Evolutionary conservation across 2,797 vertebrate species (phyloP), one percentile per base, ranked within the genome.

Genomic region (Myotis findleyi): DNA sequence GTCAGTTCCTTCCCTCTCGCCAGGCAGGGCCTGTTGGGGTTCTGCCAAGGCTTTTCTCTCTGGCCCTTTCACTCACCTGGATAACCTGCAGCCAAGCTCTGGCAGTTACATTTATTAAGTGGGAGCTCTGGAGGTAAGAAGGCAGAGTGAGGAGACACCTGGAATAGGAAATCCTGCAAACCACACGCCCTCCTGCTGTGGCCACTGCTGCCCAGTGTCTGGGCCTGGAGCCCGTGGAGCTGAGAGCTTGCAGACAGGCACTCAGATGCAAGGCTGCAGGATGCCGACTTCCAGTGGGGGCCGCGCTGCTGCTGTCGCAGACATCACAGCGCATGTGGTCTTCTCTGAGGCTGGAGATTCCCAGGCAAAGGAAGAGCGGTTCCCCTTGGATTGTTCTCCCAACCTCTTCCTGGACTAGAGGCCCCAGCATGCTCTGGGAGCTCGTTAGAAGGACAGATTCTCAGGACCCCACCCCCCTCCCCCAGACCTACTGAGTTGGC

Each of bases 271-370:
- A 1, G 0, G 20, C 76, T 23, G 3, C 6, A 21, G 38, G 79
- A 20, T 0, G 1, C 55, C 7, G 18, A 8, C 2, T 8, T 6
- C 69, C 11, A 1, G 6, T 0, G 0, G 10, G 7, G 55, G 36
- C 23, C 57, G 53, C 4, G 9, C 21, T 2, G 10, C 33, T 27
- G 36, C 12, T 3, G 18, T 59, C 7, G 75, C 41, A 18, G 72
- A n/a, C 30, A 11, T 2, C 3, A 80, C 30, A 3, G 20, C 5
- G 7, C 5, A 0, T 0, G 8, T 2, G 9, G 27, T 17, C 6
- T 49, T 55, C 23, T 1, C 4, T 2, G 27, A 59, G 71, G 51
- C 51, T 68, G n/a, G 38, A 53, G n/a, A 71, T 4, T n/a, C 41
- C 38, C 21, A 13, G 33, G 44, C 6, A 8, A 27, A 21, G 68